Evolutionary conservation across 2,888 invertebrate genomes (phyloP), one percentile per base, ranked within the genome.

Genomic region (Drosophila infuscata): DNA sequence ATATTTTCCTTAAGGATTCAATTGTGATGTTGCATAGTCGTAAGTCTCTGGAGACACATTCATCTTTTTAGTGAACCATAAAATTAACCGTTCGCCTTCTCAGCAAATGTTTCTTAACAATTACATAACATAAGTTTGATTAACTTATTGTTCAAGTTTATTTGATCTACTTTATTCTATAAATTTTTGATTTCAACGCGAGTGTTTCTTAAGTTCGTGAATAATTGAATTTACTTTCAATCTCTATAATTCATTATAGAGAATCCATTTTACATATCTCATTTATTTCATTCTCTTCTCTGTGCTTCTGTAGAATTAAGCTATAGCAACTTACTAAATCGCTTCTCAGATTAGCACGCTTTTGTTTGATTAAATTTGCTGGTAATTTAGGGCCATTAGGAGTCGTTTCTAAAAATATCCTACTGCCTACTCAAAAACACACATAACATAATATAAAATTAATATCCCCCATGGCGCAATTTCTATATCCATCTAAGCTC

Each of bases 401-500:
- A 43, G 36, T 33, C n/a, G 36, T 32, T 63, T 43, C 20, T 52
- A 61, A 36, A 61, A 36, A 43, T 59, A 54, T 43, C 6, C 20
- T 46, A 36, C 54, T 51, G 41, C 9, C 49, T 35, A 35, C 20
- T 20, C n/a, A n/a, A 43, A 33, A 73, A 51, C 46, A 58, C 67
- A 51, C 20, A 41, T 15, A 30, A 25, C 63, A 70, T 80, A 64
- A 76, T 67, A 30, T 49, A 30, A 61, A 62, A 62, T 69, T 56
- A 73, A 77, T 65, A 73, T 73, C 3, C 81, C 69, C 66, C 12
- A 25, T 64, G 78, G 73, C 56, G 30, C 52, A 65, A 60, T 77
- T 73, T 58, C 30, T 60, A 56, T 58, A 49, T 62, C 53, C 57
- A 49, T 20, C 41, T 38, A 30, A 56, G 56, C 38, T 41, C 17